Evolutionary conservation across 2,113 vertebrate species (phyloP).

Genomic region (Terrapene triunguis): DNA sequence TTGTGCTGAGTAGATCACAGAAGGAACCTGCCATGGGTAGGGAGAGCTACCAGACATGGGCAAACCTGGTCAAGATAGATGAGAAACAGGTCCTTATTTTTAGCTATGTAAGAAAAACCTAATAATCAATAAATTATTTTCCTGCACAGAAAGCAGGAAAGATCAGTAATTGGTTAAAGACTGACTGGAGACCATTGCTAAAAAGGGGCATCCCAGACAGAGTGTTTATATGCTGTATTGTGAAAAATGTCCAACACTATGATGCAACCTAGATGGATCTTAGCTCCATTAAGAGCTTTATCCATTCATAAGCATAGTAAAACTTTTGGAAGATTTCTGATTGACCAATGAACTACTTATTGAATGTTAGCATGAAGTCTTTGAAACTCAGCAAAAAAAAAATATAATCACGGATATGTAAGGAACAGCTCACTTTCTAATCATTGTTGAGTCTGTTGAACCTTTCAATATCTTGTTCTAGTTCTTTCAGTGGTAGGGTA

Average conservation of each 20-base stretch:
- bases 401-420: not conserved
- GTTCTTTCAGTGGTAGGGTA: rapidly evolving
- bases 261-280: not conserved
- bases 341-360: not conserved
- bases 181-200: not conserved
- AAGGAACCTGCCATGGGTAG: not conserved
- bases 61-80: not conserved
- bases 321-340: not conserved
- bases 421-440: not conserved
- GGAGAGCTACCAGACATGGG: not conserved
- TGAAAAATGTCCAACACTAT: not conserved
- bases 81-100: not conserved
- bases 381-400: not conserved
- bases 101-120: not conserved
- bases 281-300: not conserved
- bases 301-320: not conserved
- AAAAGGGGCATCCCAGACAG: not conserved
- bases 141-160: not conserved
- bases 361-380: not conserved
- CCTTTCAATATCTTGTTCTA: not conserved
- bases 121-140: not conserved
- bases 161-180: not conserved
- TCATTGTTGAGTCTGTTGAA: not conserved
- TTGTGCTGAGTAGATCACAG: not conserved
- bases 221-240: not conserved